Base-by-base conservation (phyloP, 2,113 vertebrate species). In the Oreochromis spilurus region DNA sequence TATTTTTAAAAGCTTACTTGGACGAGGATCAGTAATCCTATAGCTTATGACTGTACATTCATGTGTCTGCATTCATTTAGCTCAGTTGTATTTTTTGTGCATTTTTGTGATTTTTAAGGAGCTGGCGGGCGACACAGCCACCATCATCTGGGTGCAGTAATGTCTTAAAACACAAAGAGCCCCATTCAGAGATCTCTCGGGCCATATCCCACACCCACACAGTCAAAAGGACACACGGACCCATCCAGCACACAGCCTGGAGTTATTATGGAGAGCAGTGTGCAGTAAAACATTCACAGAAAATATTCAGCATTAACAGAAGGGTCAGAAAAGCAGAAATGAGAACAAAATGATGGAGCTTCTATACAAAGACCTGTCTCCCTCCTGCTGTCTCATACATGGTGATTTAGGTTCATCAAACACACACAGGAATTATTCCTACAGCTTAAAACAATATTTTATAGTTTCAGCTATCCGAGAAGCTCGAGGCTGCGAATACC, bases 141-240 rank as follows among this genome's bases (percentile, higher is more conserved):
- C 11, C 86, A 55, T 93, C 86, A 77, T 91, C 91, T 83, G 52
- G 58, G 58, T 4, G 43, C 14, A 79, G 91, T 31, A 75, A 88
- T 75, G 86, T 58, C 81, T 90, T 52, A 8, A 38, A 88, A 85
- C 79, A 94, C 94, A 95, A 95, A 93, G 93, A 92, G 62, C 78
- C 81, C 83, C 89, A 91, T 94, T 95, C 90, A 95, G 81, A 86
- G 87, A 40, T 78, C 84, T 86, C 70, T 54, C 89, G 1, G 50
- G 88, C 83, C 65, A 31, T 54, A 81, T 83, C 85, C 86, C 88
- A 89, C 93, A 88, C 90, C 83, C 91, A 92, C 91, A 78, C 82
- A 83, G 80, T 62, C 31, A 57, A 84, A 82, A 91, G 86, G 94
- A 94, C 92, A 90, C 72, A 81, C 80, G 26, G 79, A 50, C 26